Evolutionary conservation across 1,140 invertebrate species (phyloP), one percentile per base, ranked within the genome.

Genomic region (Sipha flava): DNA sequence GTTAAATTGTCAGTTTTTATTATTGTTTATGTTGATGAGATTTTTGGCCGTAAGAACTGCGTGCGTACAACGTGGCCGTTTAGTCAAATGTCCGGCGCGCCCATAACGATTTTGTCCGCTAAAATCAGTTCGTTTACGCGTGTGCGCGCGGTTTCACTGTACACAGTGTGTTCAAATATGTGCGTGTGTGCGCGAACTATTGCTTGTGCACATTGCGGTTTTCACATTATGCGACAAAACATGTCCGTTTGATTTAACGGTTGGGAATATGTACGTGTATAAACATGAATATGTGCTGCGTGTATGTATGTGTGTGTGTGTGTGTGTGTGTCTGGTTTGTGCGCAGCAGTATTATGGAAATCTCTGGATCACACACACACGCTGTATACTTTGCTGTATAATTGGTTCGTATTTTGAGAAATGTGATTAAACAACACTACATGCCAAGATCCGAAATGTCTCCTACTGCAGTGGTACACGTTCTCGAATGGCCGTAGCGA

Each of bases 1-100:
- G 73, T 77, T 77, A 43, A 59, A 77, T 29, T 29, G 73, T 77
- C 73, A 77, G 52, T 57, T 57, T 77, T 57, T 77, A 77, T 77
- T 59, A 40, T 77, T 77, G 52, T 77, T 77, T 57, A 59, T 77
- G 73, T 59, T 59, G 73, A 75, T 54, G 70, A 77, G 31, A 59
- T 59, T 23, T 77, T 77, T 57, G 29, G 49, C 45, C 70, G 9
- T 45, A 45, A 70, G 23, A 47, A 26, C 26, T 5, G 16, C 45
- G 47, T 18, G 23, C 5, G n/a, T 21, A 43, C 21, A 49, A 18
- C n/a, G 47, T 12, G 3, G 5, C 12, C 43, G 23, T 9, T 16
- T 1, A n/a, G n/a, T n/a, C n/a, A n/a, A n/a, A n/a, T 1, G 26
- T 1, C 26, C 26, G 43, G 23, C 23, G 18, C n/a, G 34, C 3